Base-by-base conservation (phyloP, 2,797 vertebrate genomes). In the Menidia menidia region DNA sequence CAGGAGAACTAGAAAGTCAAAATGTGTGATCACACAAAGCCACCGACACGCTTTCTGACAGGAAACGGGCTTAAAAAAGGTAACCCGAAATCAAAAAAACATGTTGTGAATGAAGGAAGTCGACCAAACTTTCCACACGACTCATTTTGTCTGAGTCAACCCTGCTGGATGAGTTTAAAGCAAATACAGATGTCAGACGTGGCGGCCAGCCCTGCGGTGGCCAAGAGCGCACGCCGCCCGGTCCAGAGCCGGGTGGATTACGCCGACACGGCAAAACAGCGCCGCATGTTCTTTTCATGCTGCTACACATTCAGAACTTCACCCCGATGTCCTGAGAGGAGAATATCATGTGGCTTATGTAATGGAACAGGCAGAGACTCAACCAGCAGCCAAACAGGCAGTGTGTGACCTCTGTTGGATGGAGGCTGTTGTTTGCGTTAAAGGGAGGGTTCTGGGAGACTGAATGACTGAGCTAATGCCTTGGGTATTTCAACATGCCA, bases 401-500 rank as follows among this genome's bases (percentile, higher is more conserved):
- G 74, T 55, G 65, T 79, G 86, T 85, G 90, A 88, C 88, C 90
- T 91, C 73, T 86, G 79, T 78, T 83, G 67, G 87, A 62, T 56
- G 10, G 47, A 84, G 83, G 74, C 71, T 70, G 86, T 79, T 88
- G 87, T 89, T 88, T 88, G 80, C 72, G 47, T 85, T 82, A 45
- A 67, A 84, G 83, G 77, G 77, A 87, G 75, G 77, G 73, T 66
- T 87, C 77, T 82, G 82, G 83, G 81, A 71, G 15, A 77, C 82
- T 0, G 66, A 68, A 60, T 13, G 50, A 69, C 82, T 91, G 84
- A 83, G 85, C 88, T 91, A 90, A 93, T 81, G 86, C 89, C 78
- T 80, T 4, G 66, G 83, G 83, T 91, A 92, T 92, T 88, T 87
- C 82, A 47, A 88, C 87, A 89, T 88, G 91, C 80, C 77, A 71